These are phyloP conservation scores for Pheosia gnoma DNA, from an alignment of 2,888 invertebrate genomes.

Conservation along the genomic window DNA sequence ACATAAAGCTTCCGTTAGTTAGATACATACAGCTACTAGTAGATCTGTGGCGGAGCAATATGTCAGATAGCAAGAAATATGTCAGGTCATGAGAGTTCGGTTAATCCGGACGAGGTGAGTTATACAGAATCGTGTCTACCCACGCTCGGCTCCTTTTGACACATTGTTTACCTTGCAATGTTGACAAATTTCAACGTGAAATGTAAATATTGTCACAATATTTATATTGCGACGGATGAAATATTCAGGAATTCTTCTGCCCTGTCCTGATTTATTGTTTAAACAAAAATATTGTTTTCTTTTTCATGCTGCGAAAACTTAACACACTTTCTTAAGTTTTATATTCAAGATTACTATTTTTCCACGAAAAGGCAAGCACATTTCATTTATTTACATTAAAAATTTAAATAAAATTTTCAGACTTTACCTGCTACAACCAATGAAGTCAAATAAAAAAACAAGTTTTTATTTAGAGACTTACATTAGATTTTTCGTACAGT, in stretches of 20 bases:
- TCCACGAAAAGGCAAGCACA: too few species aligned
- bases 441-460: too few species aligned
- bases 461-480: too few species aligned
- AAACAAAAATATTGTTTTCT: conserved; percentile 7
- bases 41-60: conserved; percentile 12
- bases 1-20: conserved; percentile 1
- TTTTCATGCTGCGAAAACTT: background rate
- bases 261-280: conserved; percentile 16
- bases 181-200: conserved; percentile 20
- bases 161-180: conserved; percentile 24
- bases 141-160: conserved; percentile 23
- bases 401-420: too few species aligned
- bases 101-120: conserved; percentile 18
- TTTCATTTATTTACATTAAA: too few species aligned
- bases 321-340: background rate
- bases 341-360: too few species aligned
- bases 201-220: conserved; percentile 21
- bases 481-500: too few species aligned
- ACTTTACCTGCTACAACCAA: too few species aligned
- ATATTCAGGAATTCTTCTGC: conserved; percentile 22
- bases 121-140: conserved; percentile 21
- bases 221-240: conserved; percentile 14
- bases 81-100: conserved; percentile 20
- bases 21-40: background rate
- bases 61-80: conserved; percentile 20